These are phyloP conservation scores for Standfussiana lucernea DNA, from an alignment of 2,888 invertebrate genomes.

Conservation along the genomic window DNA sequence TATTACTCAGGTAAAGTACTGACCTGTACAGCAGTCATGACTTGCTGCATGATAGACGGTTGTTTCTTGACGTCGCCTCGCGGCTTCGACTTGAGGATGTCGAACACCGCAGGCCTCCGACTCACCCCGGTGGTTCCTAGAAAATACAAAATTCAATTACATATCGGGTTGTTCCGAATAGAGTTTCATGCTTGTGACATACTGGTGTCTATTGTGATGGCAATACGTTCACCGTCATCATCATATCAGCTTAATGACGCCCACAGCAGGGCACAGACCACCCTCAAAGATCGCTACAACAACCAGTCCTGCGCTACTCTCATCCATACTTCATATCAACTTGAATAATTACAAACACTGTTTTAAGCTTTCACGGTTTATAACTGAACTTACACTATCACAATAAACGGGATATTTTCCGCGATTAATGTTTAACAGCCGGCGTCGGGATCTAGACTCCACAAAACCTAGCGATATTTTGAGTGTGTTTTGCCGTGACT, in stretches of 20 bases:
- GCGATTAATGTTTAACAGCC: too few species aligned
- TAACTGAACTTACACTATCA: too few species aligned
- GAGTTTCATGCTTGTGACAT: not conserved
- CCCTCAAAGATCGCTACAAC: not conserved
- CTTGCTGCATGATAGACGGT: slow-evolving; percentile 94
- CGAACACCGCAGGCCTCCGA: slow-evolving; percentile 94
- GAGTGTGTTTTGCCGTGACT: too few species aligned
- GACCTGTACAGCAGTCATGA: slow-evolving; percentile 95
- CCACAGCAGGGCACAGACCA: not conserved
- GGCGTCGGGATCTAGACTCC: too few species aligned
- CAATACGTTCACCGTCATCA: not conserved
- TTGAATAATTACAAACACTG: too few species aligned
- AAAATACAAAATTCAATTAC: slow-evolving; percentile 27
- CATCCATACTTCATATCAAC: not conserved
- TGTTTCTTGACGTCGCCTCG: slow-evolving; percentile 83
- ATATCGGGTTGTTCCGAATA: not conserved
- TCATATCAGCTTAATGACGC: not conserved
- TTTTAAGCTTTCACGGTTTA: too few species aligned
- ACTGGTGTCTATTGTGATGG: not conserved
- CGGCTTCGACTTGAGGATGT: slow-evolving; percentile 92
- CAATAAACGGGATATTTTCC: too few species aligned
- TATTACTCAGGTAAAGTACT: slow-evolving; percentile 2
- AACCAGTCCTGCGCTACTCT: not conserved
- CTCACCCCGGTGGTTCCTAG: slow-evolving; percentile 92
- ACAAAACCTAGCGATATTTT: too few species aligned